Evolutionary conservation across 2,113 vertebrate species (phyloP).

Genomic region (Myotis lucifugus): DNA sequence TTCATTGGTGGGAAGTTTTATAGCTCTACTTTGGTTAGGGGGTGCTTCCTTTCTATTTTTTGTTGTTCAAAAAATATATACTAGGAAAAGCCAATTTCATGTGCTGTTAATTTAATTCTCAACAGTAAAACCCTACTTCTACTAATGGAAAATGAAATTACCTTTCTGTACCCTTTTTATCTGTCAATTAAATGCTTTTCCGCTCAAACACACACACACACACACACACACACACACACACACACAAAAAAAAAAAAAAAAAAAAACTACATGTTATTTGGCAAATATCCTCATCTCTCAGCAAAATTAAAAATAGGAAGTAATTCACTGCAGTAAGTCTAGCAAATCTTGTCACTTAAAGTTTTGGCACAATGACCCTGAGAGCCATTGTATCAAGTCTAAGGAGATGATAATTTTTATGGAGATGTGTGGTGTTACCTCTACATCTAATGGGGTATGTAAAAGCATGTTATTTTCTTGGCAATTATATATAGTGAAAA

Average conservation of each 20-base stretch:
- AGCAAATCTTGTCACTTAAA: constrained; percentile 75
- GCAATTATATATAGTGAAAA: neutral
- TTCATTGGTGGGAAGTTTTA: constrained; percentile 77
- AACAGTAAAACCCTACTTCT: constrained; percentile 86
- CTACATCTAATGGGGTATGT: neutral
- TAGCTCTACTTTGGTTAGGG: constrained; percentile 75
- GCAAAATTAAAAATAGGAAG: constrained; percentile 80
- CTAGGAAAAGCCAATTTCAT: constrained; percentile 88
- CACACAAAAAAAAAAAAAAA: no score
- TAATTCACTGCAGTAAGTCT: constrained; percentile 74
- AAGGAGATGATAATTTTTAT: neutral
- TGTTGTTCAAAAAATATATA: constrained; percentile 83
- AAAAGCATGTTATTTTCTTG: neutral
- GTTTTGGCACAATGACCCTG: constrained; percentile 73
- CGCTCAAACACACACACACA: neutral
- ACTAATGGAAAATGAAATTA: constrained; percentile 88
- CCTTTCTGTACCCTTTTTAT: constrained; percentile 85
- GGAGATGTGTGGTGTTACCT: neutral
- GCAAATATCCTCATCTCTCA: constrained; percentile 77
- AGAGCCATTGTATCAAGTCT: constrained; percentile 37
- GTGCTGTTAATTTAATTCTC: constrained; percentile 89
- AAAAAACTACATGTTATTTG: constrained; percentile 77
- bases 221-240: no score
- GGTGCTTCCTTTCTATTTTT: constrained; percentile 18
- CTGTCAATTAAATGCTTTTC: constrained; percentile 84